A percentile compares a stretch with the other conserved stretches of the same genome.
phyloP scores from a whole-genome alignment of 2,888 invertebrate genomes.

The Leptarthrus brevirostris region DNA sequence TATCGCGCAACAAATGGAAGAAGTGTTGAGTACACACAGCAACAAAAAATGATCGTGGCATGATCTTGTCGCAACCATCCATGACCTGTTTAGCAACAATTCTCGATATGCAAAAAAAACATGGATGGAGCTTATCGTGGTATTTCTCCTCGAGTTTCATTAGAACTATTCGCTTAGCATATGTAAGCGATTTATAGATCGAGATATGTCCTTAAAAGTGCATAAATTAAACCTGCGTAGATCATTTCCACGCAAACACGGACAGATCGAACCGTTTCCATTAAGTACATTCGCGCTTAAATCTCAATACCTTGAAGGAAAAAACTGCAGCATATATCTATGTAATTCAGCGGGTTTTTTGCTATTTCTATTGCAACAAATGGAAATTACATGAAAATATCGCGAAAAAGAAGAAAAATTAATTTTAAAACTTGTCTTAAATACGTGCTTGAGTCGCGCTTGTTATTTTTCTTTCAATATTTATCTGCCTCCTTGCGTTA shows the following conservation, averaged over 20 bases:
- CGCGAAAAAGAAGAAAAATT: conserved; percentile 39
- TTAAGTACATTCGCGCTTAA: not conserved
- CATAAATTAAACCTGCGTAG: conserved; percentile 23
- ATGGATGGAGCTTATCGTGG: not conserved
- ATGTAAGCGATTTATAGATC: conserved; percentile 13
- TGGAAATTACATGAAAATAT: conserved; percentile 42
- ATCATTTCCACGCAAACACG: not conserved
- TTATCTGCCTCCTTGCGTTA: conserved; percentile 35
- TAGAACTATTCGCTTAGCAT: conserved; percentile 14
- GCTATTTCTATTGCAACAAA: conserved; percentile 19
- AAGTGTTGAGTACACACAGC: not conserved
- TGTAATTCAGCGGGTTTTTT: conserved; percentile 23
- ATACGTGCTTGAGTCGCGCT: not conserved
- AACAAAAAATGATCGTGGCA: not conserved
- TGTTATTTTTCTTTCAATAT: conserved; percentile 32
- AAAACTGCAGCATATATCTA: conserved; percentile 5
- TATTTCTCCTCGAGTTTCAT: conserved; percentile 2
- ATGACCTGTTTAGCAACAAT: conserved; percentile 7
- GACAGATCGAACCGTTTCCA: not conserved
- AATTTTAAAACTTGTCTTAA: conserved; percentile 39
- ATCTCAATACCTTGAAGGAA: not conserved
- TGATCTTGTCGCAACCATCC: not conserved
- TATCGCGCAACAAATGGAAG: not conserved
- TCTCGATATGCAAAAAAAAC: conserved; percentile 19
- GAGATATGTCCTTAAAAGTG: conserved; percentile 29